Base-by-base conservation (phyloP, 2,888 invertebrate species). In the Neoaliturus tenellus region DNA sequence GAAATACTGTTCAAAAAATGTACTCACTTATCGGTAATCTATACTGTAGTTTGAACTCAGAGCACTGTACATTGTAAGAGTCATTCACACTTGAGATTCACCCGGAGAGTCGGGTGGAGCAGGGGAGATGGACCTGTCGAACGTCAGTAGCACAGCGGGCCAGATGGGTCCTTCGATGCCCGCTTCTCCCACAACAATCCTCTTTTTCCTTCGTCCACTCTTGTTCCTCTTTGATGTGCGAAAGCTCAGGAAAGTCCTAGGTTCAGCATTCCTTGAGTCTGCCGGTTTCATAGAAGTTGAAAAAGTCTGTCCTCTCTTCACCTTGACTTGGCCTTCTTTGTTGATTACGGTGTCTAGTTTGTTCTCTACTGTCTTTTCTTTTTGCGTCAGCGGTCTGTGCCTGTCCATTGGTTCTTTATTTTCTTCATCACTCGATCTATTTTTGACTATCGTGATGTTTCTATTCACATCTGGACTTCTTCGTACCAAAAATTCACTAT, bases 81-180 rank as follows among this genome's bases (percentile, higher is more conserved):
- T n/a, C n/a, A n/a, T 28, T 78, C 23, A 78, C 17, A 78, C 78
- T 55, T 78, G n/a, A 4, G 78, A 78, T 17, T 78, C 78, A 8
- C 35, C 78, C 2, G 78, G 51, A 33, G 51, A 48, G 1, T 51
- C 48, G 14, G 73, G 73, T 1, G 67, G 82, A 5, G 28, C 67
- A 4, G 85, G 83, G 0, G 87, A 85, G 39, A 87, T 83, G 23
- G 86, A 85, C 39, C 86, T 41, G 67, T 87, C 86, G 81, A 85
- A 87, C 2, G 87, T 87, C 35, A 87, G 81, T 33, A 87, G 80
- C 12, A 87, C 87, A 1, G 84, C 85, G 0, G 87, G 87, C 87
- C 87, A 87, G 69, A 84, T 85, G 14, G 86, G 86, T 14, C 85
- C 85, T 10, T 82, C 78, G 0, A 81, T 48, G 8, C 82, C 82